These are phyloP conservation scores for Sebastes oblongus DNA, from an alignment of 2,797 vertebrate genomes.

Conservation along the genomic window DNA sequence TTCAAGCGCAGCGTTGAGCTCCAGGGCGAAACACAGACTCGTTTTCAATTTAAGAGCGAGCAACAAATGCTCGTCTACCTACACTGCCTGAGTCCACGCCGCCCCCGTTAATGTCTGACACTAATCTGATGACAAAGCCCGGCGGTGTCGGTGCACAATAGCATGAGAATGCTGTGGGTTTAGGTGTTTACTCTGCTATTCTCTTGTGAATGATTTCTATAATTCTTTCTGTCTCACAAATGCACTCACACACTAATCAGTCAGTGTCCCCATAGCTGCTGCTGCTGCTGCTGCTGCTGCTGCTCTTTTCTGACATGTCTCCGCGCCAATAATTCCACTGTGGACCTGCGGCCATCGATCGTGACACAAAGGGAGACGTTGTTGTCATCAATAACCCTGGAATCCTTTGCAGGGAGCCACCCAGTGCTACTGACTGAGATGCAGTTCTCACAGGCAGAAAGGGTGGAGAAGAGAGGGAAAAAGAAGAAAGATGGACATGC, in stretches of 20 bases:
- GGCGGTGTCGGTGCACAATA: neutral
- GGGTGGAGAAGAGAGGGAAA: neutral
- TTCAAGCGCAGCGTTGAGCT: neutral
- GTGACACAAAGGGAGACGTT: slow-evolving; percentile 46
- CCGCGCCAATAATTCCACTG: slow-evolving; percentile 31
- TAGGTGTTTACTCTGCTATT: slow-evolving; percentile 2
- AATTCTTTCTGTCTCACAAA: neutral
- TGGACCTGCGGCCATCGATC: slow-evolving; percentile 41
- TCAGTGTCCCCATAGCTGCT: neutral
- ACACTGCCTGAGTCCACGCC: slow-evolving; percentile 3
- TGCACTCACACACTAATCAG: neutral
- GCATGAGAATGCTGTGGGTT: slow-evolving; percentile 1
- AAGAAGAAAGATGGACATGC: neutral
- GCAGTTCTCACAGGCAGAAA: neutral
- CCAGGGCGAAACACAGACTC: neutral
- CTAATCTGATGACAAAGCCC: slow-evolving; percentile 29
- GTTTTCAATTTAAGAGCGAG: slow-evolving; percentile 7
- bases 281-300: slow-evolving; percentile 8
- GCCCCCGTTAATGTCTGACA: slow-evolving; percentile 25
- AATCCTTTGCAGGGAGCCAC: slow-evolving; percentile 25
- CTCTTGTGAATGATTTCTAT: slow-evolving; percentile 14
- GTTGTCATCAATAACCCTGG: slow-evolving; percentile 49
- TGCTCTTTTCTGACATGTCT: slow-evolving; percentile 24
- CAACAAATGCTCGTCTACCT: slow-evolving; percentile 12
- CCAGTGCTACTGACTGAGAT: neutral